Conservation (phyloP, 2,888 invertebrate species). For the Germaria angustata region DNA sequence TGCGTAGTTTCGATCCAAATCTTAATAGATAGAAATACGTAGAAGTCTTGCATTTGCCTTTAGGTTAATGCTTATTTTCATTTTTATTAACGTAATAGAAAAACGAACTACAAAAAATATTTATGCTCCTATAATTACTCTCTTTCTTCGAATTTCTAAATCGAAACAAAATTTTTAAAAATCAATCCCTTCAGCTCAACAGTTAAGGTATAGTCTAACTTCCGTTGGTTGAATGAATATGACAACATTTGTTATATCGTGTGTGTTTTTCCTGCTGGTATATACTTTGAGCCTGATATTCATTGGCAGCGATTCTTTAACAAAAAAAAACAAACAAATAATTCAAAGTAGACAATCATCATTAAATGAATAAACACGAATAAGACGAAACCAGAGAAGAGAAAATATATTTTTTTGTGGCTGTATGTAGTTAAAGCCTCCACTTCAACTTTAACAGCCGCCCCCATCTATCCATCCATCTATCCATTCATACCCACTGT, state of each 20-base stretch:
- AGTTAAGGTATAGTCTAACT: conserved; percentile 45
- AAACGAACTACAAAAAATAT: too few species aligned
- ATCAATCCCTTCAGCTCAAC: neutral
- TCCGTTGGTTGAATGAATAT: conserved; percentile 31
- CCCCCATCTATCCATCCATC: neutral
- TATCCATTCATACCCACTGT: neutral
- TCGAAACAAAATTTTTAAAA: neutral
- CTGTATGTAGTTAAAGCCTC: neutral
- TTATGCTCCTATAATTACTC: too few species aligned
- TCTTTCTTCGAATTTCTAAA: neutral
- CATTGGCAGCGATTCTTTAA: neutral
- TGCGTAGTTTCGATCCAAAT: too few species aligned
- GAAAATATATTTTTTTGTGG: conserved; percentile 21
- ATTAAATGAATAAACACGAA: conserved; percentile 31
- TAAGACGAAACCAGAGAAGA: neutral
- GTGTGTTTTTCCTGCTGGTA: neutral
- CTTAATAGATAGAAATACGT: too few species aligned
- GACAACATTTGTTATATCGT: conserved; percentile 2
- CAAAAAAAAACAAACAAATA: conserved; percentile 3
- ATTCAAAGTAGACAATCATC: conserved; percentile 36
- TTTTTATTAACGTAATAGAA: too few species aligned
- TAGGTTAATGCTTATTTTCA: too few species aligned
- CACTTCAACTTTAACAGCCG: neutral
- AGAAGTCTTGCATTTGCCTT: too few species aligned
- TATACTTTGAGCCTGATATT: conserved; percentile 11